These are phyloP conservation scores for Phyllostomus hastatus DNA, from an alignment of 2,113 vertebrate species.

Conservation along the genomic window DNA sequence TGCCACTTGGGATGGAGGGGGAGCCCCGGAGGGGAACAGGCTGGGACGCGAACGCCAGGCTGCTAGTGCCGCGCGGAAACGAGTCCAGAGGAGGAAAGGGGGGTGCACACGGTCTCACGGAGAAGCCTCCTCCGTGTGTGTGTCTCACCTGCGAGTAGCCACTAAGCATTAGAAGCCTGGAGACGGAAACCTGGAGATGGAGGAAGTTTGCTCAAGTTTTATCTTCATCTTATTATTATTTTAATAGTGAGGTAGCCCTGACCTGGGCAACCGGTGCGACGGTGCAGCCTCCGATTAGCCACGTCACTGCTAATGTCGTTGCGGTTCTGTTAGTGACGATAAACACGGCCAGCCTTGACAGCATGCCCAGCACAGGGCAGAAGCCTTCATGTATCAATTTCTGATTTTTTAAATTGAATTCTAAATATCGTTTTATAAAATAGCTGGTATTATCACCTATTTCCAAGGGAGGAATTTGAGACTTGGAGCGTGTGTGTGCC, in stretches of 20 bases:
- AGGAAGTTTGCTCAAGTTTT: neutral
- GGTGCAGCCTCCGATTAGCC: neutral
- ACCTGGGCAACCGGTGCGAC: neutral
- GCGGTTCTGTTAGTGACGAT: neutral
- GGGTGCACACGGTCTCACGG: rapidly evolving
- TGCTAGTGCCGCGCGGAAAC: rapidly evolving
- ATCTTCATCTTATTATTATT: neutral
- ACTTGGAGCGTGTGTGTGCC: neutral
- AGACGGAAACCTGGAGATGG: neutral
- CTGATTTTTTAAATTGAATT: neutral
- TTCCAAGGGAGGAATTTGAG: neutral
- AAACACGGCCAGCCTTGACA: neutral
- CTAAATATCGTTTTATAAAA: neutral
- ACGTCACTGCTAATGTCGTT: neutral
- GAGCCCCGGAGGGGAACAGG: neutral
- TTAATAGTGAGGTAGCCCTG: neutral
- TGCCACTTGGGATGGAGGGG: neutral
- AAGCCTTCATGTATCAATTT: neutral
- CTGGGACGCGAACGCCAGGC: too few species aligned
- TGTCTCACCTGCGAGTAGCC: neutral
- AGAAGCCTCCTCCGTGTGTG: neutral
- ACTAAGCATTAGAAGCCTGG: neutral
- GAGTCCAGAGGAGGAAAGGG: neutral
- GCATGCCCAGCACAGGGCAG: neutral
- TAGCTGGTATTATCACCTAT: neutral